A percentile compares a stretch with the other conserved stretches of the same genome.
phyloP scores from a whole-genome alignment of 2,797 vertebrate genomes.

The Gambusia yucatana region DNA sequence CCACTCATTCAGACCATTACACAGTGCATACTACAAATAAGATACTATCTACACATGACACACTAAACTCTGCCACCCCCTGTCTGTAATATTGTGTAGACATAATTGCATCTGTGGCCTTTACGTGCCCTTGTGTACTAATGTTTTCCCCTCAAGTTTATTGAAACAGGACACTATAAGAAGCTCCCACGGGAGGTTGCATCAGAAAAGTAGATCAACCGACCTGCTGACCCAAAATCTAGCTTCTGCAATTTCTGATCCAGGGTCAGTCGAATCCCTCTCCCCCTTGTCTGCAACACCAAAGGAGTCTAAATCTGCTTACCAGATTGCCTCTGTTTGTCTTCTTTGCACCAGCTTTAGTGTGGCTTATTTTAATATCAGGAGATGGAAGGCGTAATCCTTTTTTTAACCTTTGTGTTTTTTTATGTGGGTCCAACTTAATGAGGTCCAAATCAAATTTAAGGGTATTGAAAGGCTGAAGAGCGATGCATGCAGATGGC shows the following conservation, averaged over 20 bases:
- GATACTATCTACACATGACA: conserved; percentile 22
- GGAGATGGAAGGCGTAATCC: conserved; percentile 66
- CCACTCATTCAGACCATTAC: conserved; percentile 17
- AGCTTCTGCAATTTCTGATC: conserved; percentile 38
- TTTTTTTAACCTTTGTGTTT: conserved; percentile 68
- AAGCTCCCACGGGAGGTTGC: conserved; percentile 5
- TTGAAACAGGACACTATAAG: conserved; percentile 18
- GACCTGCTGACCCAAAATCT: conserved; percentile 38
- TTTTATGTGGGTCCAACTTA: conserved; percentile 47
- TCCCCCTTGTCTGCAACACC: conserved; percentile 14
- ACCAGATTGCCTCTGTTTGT: conserved; percentile 69
- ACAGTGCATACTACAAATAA: conserved; percentile 4
- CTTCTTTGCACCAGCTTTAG: conserved; percentile 52
- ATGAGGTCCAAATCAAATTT: conserved; percentile 48
- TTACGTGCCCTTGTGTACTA: conserved; percentile 25
- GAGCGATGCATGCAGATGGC: neutral
- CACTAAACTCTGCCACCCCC: conserved; percentile 24
- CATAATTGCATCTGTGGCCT: conserved; percentile 21
- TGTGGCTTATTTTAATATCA: conserved; percentile 66
- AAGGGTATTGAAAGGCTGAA: conserved; percentile 20
- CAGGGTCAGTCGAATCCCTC: conserved; percentile 40
- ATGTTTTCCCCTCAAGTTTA: neutral
- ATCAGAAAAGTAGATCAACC: conserved; percentile 38
- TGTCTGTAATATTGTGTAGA: conserved; percentile 19
- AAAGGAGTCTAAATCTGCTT: conserved; percentile 70